Conservation (phyloP, 2,888 invertebrate genomes). For the Thelaira solivaga region DNA sequence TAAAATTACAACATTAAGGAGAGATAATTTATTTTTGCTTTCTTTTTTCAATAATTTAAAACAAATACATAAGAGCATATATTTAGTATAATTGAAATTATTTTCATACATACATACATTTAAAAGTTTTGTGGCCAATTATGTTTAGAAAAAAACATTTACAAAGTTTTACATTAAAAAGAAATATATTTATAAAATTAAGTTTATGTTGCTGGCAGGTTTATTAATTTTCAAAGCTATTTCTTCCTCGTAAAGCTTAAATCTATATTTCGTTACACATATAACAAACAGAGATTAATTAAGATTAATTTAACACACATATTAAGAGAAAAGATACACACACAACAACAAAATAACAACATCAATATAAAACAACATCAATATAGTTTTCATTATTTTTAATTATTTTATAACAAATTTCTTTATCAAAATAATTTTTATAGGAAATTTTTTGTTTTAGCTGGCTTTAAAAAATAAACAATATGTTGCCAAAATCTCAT, state of each 20-base stretch:
- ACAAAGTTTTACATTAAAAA: slow-evolving; percentile 15
- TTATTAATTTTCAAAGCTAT: neutral
- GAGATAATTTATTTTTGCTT: neutral
- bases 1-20: slow-evolving; percentile 48
- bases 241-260: no score
- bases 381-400: slow-evolving; percentile 59
- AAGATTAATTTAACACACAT: slow-evolving; percentile 44
- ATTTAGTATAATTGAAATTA: neutral
- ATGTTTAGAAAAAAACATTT: neutral
- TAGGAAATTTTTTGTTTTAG: neutral
- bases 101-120: slow-evolving; percentile 35
- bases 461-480: no score
- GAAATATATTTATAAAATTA: slow-evolving; percentile 2
- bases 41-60: no score
- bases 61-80: no score
- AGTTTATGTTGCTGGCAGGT: neutral
- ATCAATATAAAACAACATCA: slow-evolving; percentile 67
- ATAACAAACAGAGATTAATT: slow-evolving; percentile 38
- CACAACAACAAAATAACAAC: slow-evolving; percentile 64
- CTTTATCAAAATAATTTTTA: no score
- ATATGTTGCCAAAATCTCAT: slow-evolving; percentile 70
- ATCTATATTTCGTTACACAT: neutral
- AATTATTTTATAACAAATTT: slow-evolving; percentile 16
- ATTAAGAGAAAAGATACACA: slow-evolving; percentile 49
- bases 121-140: neutral